phyloP scores from a whole-genome alignment of 2,888 invertebrate genomes.

The Loripinus fragilis region DNA sequence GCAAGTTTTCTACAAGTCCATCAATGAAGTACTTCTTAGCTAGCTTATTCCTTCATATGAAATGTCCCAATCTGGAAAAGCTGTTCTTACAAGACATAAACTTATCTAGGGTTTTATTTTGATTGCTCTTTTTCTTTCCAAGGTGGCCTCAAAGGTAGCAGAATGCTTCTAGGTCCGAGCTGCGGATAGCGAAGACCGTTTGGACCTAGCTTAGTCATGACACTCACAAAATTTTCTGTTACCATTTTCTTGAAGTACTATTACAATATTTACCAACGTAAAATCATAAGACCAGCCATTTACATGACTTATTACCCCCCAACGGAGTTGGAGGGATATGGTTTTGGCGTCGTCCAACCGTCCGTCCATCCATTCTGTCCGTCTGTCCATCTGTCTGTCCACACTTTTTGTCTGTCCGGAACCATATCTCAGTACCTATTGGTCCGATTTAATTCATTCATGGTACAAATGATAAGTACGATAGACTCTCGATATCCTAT shows the following conservation, averaged over 20 bases:
- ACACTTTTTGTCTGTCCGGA: no score
- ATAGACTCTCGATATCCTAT: no score
- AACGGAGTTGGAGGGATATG: no score
- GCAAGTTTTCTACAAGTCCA: slow-evolving; percentile 16
- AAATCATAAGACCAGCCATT: background rate
- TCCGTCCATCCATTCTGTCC: no score
- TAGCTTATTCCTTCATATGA: slow-evolving; percentile 9
- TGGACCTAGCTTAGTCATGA: background rate
- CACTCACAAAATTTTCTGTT: slow-evolving; percentile 17
- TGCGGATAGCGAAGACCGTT: background rate
- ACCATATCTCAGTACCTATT: no score
- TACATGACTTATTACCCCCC: background rate
- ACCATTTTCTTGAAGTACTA: slow-evolving; percentile 9
- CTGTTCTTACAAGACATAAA: slow-evolving; percentile 17
- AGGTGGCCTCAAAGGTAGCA: background rate
- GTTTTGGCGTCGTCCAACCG: no score
- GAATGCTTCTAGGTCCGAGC: background rate
- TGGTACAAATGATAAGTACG: no score
- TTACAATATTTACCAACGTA: no score
- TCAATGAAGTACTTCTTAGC: slow-evolving; percentile 22
- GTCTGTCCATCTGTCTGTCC: no score
- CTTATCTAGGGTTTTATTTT: slow-evolving; percentile 1
- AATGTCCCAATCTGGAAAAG: slow-evolving; percentile 15
- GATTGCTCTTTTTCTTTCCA: background rate
- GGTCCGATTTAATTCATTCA: no score